Evolutionary conservation across 1,140 invertebrate genomes (phyloP).

Genomic region (Caenorhabditis latens): DNA sequence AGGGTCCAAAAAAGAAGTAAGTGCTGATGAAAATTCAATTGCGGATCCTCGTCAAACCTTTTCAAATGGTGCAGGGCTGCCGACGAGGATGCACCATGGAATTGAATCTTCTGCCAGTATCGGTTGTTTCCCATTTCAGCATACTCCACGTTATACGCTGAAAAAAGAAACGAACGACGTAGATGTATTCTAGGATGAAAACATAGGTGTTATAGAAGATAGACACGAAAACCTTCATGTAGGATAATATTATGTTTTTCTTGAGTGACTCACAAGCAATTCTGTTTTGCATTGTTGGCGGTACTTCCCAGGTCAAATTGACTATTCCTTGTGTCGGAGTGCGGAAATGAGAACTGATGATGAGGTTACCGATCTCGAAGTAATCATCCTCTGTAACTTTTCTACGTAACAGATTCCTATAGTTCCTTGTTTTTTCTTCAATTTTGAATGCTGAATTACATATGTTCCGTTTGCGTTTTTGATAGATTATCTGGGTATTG

Average conservation of each 20-base stretch:
- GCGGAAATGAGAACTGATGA: constrained; percentile 73
- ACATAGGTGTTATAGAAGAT: not conserved
- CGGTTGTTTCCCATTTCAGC: constrained; percentile 61
- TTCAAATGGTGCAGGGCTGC: constrained; percentile 67
- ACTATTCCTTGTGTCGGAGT: constrained; percentile 72
- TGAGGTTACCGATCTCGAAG: constrained; percentile 77
- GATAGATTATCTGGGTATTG: too few species aligned
- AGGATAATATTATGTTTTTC: constrained; percentile 43
- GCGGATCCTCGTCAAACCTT: constrained; percentile 57
- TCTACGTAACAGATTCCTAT: too few species aligned
- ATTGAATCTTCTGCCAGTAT: constrained; percentile 71
- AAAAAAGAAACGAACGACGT: constrained; percentile 13
- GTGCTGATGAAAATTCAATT: constrained; percentile 8
- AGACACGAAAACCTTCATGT: constrained; percentile 20
- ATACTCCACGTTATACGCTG: constrained; percentile 71
- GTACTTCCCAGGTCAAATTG: constrained; percentile 77
- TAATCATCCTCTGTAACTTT: constrained; percentile 69
- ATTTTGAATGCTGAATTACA: not conserved
- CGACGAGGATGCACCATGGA: constrained; percentile 68
- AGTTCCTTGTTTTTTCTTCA: not conserved
- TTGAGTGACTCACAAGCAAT: constrained; percentile 67
- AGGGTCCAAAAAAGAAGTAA: not conserved
- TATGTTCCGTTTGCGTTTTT: too few species aligned
- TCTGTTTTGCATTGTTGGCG: constrained; percentile 66
- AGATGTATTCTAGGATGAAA: not conserved